Evolutionary conservation across 2,888 invertebrate species (phyloP).

Genomic region (Drosophila infuscata): DNA sequence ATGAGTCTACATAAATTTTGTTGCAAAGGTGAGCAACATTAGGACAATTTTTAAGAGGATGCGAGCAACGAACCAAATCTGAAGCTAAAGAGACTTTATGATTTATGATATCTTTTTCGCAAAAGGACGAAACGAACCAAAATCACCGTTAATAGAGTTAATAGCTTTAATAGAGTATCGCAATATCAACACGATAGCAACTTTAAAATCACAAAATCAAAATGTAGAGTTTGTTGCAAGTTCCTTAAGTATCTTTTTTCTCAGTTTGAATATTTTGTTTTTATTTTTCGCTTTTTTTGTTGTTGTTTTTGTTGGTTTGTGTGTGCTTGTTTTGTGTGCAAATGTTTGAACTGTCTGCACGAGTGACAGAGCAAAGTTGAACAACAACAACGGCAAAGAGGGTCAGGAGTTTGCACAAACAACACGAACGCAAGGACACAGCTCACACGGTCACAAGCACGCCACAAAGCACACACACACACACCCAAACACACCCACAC

Average conservation of each 20-base stretch:
- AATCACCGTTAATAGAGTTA: slow-evolving; percentile 22
- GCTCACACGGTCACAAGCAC: slow-evolving; percentile 21
- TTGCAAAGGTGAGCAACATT: slow-evolving; percentile 31
- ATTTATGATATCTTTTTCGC: slow-evolving; percentile 16
- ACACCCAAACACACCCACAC: slow-evolving; percentile 23
- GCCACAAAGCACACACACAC: slow-evolving; percentile 11
- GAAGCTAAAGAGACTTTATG: slow-evolving; percentile 16
- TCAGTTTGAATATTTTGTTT: slow-evolving; percentile 8
- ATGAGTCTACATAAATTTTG: slow-evolving; percentile 11
- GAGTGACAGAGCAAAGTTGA: slow-evolving; percentile 60
- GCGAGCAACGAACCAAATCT: slow-evolving; percentile 8
- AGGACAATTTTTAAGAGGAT: slow-evolving; percentile 19
- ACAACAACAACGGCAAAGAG: slow-evolving; percentile 48
- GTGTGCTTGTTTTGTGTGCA: slow-evolving; percentile 56
- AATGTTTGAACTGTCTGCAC: slow-evolving; percentile 77
- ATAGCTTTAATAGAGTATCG: slow-evolving; percentile 1
- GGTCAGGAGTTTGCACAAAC: slow-evolving; percentile 61
- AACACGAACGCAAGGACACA: slow-evolving; percentile 37
- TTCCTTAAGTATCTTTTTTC: slow-evolving; percentile 22
- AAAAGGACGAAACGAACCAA: background rate
- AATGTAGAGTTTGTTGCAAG: slow-evolving; percentile 23
- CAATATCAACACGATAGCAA: background rate
- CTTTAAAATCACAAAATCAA: slow-evolving; percentile 29
- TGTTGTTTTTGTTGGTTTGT: background rate
- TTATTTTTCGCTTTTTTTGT: slow-evolving; percentile 13